Evolutionary conservation across 2,113 vertebrate species (phyloP), one percentile per base, ranked within the genome.

Genomic region (Taurulus bubalis): DNA sequence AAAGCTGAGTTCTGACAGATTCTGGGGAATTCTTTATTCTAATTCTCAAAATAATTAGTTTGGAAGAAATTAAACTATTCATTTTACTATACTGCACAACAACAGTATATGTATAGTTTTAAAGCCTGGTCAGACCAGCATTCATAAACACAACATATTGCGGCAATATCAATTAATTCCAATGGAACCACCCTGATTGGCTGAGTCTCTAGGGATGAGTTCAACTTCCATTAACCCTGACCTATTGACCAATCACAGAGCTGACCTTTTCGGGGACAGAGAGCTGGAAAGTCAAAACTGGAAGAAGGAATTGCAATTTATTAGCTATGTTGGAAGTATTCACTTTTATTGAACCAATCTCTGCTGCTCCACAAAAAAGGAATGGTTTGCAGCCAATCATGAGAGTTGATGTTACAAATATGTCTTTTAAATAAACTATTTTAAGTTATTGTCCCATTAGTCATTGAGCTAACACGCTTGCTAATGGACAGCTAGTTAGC

Each of bases 1-100:
- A 75, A 77, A 63, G 18, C 70, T 24, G 16, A 10, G 72, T 73
- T 74, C 24, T 69, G 56, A 79, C 55, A 85, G 85, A 81, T 80
- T 64, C 24, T 68, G 45, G 62, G 64, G 67, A 72, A 80, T 84
- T 63, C 55, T 45, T 68, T 65, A 18, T 55, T 22, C n/a, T n/a
- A 51, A 69, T 28, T 65, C 26, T 79, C 30, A 24, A 0, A 20
- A 24, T 68, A 36, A 55, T 10, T 42, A 28, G 2, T 78, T 68
- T 28, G 0, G 15, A 58, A 51, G 24, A 72, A 69, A 70, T 75
- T 0, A 69, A 69, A 51, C 53, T 28, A 18, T 20, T 0, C 6
- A 26, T 47, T 45, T 1, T 15, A 24, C 11, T 64, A 10, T 22
- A 36, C 3, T 42, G 12, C 34, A 72, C 36, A 64, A 12, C 18